Evolutionary conservation across 2,797 vertebrate species (phyloP), one percentile per base, ranked within the genome.

Genomic region (Anguilla anguilla): DNA sequence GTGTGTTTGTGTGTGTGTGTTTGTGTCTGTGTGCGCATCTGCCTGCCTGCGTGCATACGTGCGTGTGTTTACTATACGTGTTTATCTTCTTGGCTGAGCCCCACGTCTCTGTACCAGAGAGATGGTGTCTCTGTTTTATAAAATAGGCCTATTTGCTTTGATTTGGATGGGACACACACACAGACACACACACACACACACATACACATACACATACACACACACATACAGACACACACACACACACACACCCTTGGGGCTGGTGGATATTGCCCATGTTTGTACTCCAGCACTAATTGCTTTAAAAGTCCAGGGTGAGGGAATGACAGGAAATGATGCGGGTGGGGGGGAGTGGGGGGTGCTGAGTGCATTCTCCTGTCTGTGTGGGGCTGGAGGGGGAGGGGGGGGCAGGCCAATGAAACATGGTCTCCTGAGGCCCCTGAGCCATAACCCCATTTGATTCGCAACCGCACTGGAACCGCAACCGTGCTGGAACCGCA

Each of bases 231-330:
- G 49, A 51, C 49, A 5, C 3, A 51, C 49, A 51, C 49, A 51
- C 49, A 51, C 49, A 51, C 49, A 51, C 49, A 51, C 49, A 3
- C 49, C 9, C 51, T 51, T 22, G 22, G 3, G 6, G 22, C 61
- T 67, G 61, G 35, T 15, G 31, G 19, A 19, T 86, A 83, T 43
- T 28, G n/a, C 39, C 46, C 10, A 49, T 46, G 61, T 69, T 59
- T 84, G 57, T 87, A 22, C 57, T 83, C 67, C 17, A 57, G 59
- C 46, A 61, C 46, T 87, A 69, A 83, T 87, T 87, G 82, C 79
- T 84, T 46, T 64, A 81, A 61, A 81, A 53, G 25, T 69, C 4
- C 4, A 10, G 72, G 17, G 25, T 6, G 9, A 10, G 3, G 49
- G 3, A 17, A 46, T 51, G 55, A 3, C n/a, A 31, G 59, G 81